phyloP scores from a whole-genome alignment of 92 coral and sea anemone genomes.

The Pocillopora grandis region DNA sequence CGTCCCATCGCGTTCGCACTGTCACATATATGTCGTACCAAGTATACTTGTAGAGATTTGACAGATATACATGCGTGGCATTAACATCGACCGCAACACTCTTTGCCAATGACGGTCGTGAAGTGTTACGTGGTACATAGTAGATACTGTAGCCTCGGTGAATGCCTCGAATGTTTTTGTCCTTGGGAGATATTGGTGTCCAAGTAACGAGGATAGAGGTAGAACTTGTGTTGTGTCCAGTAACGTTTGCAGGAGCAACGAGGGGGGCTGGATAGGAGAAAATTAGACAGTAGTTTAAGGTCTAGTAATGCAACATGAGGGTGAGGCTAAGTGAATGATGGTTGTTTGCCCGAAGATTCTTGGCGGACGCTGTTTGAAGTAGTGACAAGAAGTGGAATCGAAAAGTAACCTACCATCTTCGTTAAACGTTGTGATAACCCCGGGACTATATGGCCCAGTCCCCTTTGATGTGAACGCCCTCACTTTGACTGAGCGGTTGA shows the following conservation, averaged over 20 bases:
- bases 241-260: constrained; percentile 36
- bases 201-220: constrained; percentile 43
- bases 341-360: too few species aligned
- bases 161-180: constrained; percentile 38
- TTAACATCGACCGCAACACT: constrained; percentile 18
- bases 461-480: constrained; percentile 71
- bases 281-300: too few species aligned
- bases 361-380: too few species aligned
- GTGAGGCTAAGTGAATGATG: too few species aligned
- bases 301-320: too few species aligned
- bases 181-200: constrained; percentile 32
- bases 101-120: background rate
- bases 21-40: constrained; percentile 30
- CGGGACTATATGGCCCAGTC: constrained; percentile 59
- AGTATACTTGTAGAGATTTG: constrained; percentile 33
- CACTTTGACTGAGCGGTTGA: constrained; percentile 52
- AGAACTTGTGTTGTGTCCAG: constrained; percentile 48
- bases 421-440: constrained; percentile 49
- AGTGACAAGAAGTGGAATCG: background rate
- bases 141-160: constrained; percentile 44
- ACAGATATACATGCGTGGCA: constrained; percentile 28
- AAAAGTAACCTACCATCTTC: constrained; percentile 40
- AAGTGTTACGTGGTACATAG: constrained; percentile 8
- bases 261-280: constrained; percentile 37
- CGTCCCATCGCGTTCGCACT: constrained; percentile 39